Evolutionary conservation across 2,888 invertebrate species (phyloP).

Genomic region (Caenorhabditis sp.): DNA sequence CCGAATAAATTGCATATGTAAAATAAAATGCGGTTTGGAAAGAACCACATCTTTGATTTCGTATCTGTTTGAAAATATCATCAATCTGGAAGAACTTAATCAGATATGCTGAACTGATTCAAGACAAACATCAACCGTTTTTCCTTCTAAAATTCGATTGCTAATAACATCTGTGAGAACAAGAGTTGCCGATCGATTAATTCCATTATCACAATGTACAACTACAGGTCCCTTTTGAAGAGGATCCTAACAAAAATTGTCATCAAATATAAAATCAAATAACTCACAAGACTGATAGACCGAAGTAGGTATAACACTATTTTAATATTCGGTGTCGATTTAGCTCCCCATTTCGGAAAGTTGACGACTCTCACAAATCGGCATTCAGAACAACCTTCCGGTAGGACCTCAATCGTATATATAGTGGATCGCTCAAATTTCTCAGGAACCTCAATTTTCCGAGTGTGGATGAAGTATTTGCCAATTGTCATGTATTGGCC

Average conservation of each 20-base stretch:
- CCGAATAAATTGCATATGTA: background rate
- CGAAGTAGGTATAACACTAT: background rate
- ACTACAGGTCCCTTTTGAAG: constrained; percentile 12
- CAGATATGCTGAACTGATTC: background rate
- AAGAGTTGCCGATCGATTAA: background rate
- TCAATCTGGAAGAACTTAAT: constrained; percentile 3
- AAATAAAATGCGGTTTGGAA: background rate
- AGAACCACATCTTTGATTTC: background rate
- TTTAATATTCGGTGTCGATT: background rate
- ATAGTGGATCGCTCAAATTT: background rate
- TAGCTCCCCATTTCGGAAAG: background rate
- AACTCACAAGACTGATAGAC: no score
- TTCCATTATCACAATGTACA: constrained; percentile 10
- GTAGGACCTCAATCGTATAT: constrained; percentile 7
- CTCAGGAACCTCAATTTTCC: constrained; percentile 3
- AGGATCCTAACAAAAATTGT: background rate
- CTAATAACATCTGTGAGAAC: constrained; percentile 2
- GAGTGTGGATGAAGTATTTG: constrained; percentile 5
- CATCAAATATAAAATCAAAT: background rate
- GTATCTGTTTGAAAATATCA: constrained; percentile 3
- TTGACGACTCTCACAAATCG: constrained; percentile 4
- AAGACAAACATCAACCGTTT: constrained; percentile 4
- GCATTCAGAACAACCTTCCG: constrained; percentile 12
- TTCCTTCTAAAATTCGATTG: background rate
- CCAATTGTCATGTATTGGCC: constrained; percentile 8